These are phyloP conservation scores for Pentalonia nigronervosa DNA, from an alignment of 1,140 invertebrate genomes.

Conservation along the genomic window DNA sequence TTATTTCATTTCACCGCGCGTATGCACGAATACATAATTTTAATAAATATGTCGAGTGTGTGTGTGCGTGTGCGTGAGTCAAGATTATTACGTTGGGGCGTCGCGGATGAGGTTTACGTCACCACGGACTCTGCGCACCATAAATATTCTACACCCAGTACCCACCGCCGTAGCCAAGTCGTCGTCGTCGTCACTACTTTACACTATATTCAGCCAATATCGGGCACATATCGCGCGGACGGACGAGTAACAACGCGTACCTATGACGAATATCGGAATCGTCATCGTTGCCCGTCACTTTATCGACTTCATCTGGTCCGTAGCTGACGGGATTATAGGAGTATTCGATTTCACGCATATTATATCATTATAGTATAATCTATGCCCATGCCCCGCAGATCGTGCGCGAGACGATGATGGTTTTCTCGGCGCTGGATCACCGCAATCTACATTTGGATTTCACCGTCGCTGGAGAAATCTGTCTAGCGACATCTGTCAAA, in stretches of 20 bases:
- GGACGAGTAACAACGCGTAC: not conserved
- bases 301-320: not conserved
- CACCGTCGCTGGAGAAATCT: not conserved
- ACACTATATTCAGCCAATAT: no score
- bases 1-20: not conserved
- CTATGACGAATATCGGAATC: not conserved
- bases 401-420: not conserved
- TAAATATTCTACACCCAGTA: not conserved
- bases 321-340: not conserved
- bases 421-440: not conserved
- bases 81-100: constrained; percentile 3
- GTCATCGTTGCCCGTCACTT: not conserved
- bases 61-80: not conserved
- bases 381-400: not conserved
- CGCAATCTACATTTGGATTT: not conserved
- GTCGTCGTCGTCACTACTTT: not conserved
- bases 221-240: no score
- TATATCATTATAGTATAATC: not conserved
- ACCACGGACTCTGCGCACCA: not conserved
- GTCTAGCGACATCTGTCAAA: not conserved
- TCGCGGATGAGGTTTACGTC: not conserved
- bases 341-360: not conserved
- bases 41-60: not conserved
- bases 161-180: not conserved
- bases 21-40: not conserved